Conservation (phyloP, 1,140 invertebrate genomes). For the Tetranychus urticae region DNA sequence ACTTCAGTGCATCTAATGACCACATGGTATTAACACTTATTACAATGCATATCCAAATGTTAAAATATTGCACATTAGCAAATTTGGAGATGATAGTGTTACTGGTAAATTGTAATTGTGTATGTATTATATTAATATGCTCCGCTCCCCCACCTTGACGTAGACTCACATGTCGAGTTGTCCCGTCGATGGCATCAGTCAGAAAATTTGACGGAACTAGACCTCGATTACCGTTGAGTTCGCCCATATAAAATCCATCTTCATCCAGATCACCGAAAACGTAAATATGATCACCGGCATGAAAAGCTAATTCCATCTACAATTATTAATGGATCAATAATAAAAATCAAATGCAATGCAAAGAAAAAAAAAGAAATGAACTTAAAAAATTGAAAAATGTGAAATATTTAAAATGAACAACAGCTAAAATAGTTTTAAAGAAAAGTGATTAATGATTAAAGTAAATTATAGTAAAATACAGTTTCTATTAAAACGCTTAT, state of each 20-base stretch:
- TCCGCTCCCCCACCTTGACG: constrained; percentile 10
- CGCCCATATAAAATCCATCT: constrained; percentile 86
- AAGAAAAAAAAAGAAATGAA: neutral
- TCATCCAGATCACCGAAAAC: constrained; percentile 93
- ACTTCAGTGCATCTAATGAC: too few species aligned
- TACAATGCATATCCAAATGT: too few species aligned
- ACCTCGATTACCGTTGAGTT: constrained; percentile 59
- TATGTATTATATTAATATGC: neutral
- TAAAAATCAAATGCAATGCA: neutral
- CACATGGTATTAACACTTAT: too few species aligned
- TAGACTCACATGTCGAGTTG: constrained; percentile 8
- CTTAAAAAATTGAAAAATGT: too few species aligned
- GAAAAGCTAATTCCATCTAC: constrained; percentile 80
- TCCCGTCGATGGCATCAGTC: constrained; percentile 30
- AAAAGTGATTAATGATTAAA: too few species aligned
- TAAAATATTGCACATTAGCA: too few species aligned
- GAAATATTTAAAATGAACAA: too few species aligned
- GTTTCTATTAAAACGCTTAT: too few species aligned
- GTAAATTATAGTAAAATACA: too few species aligned
- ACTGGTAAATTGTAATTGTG: neutral
- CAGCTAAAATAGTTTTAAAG: too few species aligned
- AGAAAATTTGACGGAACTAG: constrained; percentile 87
- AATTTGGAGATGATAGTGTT: neutral
- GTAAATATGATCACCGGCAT: constrained; percentile 77
- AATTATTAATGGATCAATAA: neutral